Evolutionary conservation across 2,888 invertebrate species (phyloP).

Genomic region (Tetanocera ferruginea): DNA sequence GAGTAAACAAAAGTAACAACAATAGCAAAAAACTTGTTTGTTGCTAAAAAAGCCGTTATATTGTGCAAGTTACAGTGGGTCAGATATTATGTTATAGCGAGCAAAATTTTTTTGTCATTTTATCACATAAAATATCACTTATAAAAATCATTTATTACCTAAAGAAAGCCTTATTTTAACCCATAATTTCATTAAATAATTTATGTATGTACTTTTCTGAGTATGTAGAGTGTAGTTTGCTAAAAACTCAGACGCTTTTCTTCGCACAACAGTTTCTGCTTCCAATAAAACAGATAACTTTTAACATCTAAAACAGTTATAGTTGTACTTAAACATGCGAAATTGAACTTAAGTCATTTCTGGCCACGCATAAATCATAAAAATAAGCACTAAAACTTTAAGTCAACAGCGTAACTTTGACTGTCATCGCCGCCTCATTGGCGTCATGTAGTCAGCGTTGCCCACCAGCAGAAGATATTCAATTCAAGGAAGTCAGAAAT

Average conservation of each 20-base stretch:
- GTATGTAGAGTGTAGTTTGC: too few relatives aligned
- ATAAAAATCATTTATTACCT: neutral
- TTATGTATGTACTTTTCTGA: neutral
- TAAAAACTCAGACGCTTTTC: too few relatives aligned
- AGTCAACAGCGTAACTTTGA: neutral
- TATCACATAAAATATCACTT: neutral
- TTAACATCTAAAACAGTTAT: too few relatives aligned
- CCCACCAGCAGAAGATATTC: neutral
- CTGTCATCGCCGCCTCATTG: conserved; percentile 2
- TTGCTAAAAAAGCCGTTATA: neutral
- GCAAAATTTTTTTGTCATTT: neutral
- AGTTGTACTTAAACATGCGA: too few relatives aligned
- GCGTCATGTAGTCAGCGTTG: neutral
- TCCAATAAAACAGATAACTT: too few relatives aligned
- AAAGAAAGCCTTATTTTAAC: neutral
- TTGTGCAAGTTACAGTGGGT: neutral
- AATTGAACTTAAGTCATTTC: too few relatives aligned
- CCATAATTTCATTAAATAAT: neutral
- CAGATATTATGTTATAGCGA: neutral
- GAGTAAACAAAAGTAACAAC: neutral
- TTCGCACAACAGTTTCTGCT: too few relatives aligned
- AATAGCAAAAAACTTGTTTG: neutral
- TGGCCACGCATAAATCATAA: conserved; percentile 3
- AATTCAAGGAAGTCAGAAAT: neutral
- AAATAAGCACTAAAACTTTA: neutral